phyloP scores from a whole-genome alignment of 2,888 invertebrate genomes.

The Lithophane leautieri region DNA sequence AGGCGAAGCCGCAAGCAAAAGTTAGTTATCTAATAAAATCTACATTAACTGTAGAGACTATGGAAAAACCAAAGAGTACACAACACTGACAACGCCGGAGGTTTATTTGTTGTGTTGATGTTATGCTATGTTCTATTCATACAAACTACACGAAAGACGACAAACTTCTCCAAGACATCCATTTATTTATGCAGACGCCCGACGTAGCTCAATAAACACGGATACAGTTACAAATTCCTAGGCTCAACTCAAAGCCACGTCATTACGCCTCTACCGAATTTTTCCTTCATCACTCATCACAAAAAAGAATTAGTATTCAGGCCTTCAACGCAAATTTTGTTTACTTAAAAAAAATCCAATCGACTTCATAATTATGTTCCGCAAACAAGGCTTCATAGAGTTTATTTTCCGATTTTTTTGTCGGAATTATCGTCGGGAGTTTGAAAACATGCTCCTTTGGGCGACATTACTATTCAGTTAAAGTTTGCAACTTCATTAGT shows the following conservation, averaged over 20 bases:
- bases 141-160: background rate
- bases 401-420: conserved; percentile 30
- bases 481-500: conserved; percentile 60
- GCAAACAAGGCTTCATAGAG: conserved; percentile 47
- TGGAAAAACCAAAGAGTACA: background rate
- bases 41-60: background rate
- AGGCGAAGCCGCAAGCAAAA: no score
- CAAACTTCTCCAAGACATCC: conserved; percentile 2
- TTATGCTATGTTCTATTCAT: conserved; percentile 3
- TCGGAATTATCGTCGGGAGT: conserved; percentile 28
- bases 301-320: conserved; percentile 42
- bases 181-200: conserved; percentile 49
- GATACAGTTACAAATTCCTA: conserved; percentile 49
- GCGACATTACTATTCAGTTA: conserved; percentile 51
- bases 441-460: conserved; percentile 40
- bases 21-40: background rate
- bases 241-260: conserved; percentile 48
- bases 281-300: conserved; percentile 24
- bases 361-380: conserved; percentile 50
- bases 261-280: conserved; percentile 20
- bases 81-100: background rate
- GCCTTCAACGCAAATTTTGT: conserved; percentile 41
- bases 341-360: conserved; percentile 52
- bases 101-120: background rate
- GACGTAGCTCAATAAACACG: conserved; percentile 32